phyloP scores from a whole-genome alignment of 1,140 invertebrate species.

The Drosophila truncata region DNA sequence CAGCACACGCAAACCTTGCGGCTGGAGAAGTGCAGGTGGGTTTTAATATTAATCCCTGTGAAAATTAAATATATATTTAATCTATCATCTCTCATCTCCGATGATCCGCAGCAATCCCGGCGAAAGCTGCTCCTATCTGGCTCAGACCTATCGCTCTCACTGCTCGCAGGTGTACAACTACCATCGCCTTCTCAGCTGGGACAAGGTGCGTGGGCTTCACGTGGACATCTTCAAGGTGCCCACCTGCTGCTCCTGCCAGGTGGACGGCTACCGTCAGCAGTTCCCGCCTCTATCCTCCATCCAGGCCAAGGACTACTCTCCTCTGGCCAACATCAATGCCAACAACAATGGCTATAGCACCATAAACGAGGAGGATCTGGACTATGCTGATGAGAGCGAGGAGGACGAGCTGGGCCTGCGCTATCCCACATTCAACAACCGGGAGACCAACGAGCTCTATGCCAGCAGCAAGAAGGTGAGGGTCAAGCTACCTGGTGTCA shows the following conservation, averaged over 20 bases:
- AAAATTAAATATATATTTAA: not conserved
- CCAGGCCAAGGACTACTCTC: constrained; percentile 73
- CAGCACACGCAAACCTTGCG: constrained; percentile 94
- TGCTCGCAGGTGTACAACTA: constrained; percentile 95
- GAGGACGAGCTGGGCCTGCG: constrained; percentile 72
- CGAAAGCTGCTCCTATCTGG: constrained; percentile 91
- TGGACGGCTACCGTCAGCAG: constrained; percentile 90
- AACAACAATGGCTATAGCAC: constrained; percentile 72
- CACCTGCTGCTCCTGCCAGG: constrained; percentile 93
- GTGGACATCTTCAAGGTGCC: constrained; percentile 96
- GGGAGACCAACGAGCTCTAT: constrained; percentile 71
- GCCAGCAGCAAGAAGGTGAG: constrained; percentile 69
- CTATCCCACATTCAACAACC: constrained; percentile 49
- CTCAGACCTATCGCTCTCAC: constrained; percentile 92
- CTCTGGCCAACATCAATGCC: constrained; percentile 28
- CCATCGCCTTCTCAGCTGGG: constrained; percentile 94
- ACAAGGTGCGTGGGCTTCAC: constrained; percentile 91
- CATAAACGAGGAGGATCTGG: constrained; percentile 76
- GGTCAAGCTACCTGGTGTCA: constrained; percentile 62
- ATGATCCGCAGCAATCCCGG: constrained; percentile 88
- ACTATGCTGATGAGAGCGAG: constrained; percentile 77
- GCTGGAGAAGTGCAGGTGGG: constrained; percentile 93
- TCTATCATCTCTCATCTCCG: not conserved
- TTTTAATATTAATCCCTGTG: not conserved
- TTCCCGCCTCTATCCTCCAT: constrained; percentile 86